Base-by-base conservation (phyloP, 1,140 invertebrate species). In the Theocolax elegans region DNA sequence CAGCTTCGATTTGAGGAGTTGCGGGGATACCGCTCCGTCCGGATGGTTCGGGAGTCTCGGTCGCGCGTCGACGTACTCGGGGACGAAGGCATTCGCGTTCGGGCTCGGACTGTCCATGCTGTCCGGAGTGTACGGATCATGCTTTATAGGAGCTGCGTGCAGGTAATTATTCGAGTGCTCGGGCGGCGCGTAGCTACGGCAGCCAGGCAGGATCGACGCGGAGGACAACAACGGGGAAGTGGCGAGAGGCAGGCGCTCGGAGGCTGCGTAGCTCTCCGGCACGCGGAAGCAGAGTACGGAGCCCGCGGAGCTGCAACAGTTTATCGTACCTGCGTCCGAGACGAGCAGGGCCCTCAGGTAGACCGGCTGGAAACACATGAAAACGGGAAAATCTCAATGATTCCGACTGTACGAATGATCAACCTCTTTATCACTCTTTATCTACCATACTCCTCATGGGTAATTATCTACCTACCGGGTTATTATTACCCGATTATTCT, bases 101-200 rank as follows among this genome's bases (percentile, higher is more conserved):
- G 92, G 91, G 56, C 91, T 91, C 72, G 90, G 90, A 65, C 91
- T 92, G 73, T 93, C 91, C 73, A 90, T 87, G 83, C 91, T 93
- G 75, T 93, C 92, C 15, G 92, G 92, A 0, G 92, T 93, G 72
- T 93, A 93, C 1, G 92, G 92, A 80, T 92, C 91, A 77, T 90
- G 81, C 83, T 84, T 85, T 72, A 85, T 78, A 48, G 85, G 84
- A 74, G 76, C 81, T 77, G 88, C 87, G 83, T 88, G 87, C 85
- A 89, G 85, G 67, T 88, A 76, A 77, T 87, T 86, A 68, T 83
- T 80, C 1, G 46, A 40, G 9, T 17, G n/a, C 13, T 29, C 80
- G 62, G 76, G 75, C 59, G 75, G 79, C 73, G 72, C 66, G 67
- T 70, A 81, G 81, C 80, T 84, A 84, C 75, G 74, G 62, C 78